phyloP scores from a whole-genome alignment of 2,888 invertebrate species.

The Diarsia rubi region DNA sequence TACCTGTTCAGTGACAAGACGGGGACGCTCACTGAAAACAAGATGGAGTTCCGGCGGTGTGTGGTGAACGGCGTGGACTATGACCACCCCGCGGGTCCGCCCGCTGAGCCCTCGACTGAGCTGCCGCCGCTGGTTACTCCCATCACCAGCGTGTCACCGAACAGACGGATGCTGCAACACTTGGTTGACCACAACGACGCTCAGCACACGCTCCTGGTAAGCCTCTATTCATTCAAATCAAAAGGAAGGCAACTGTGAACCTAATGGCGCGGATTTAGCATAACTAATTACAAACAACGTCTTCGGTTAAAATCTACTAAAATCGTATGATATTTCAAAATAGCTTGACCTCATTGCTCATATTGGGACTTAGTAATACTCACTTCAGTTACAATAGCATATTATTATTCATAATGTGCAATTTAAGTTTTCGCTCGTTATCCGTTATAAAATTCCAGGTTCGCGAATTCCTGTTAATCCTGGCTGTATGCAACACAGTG shows the following conservation, averaged over 20 bases:
- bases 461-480: conserved; percentile 96
- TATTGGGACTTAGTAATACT: not conserved
- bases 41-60: conserved; percentile 98
- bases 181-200: conserved; percentile 83
- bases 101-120: conserved; percentile 92
- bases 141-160: conserved; percentile 86
- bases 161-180: conserved; percentile 84
- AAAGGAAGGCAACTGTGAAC: not conserved
- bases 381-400: not conserved
- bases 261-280: not conserved
- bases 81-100: conserved; percentile 94
- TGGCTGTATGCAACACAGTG: conserved; percentile 99
- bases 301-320: not conserved
- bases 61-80: conserved; percentile 97
- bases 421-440: not conserved
- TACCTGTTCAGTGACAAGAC: conserved; percentile 99
- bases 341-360: not conserved
- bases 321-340: not conserved
- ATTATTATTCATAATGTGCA: not conserved
- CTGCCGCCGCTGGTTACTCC: conserved; percentile 87
- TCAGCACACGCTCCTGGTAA: conserved; percentile 92
- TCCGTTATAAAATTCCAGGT: conserved; percentile 86
- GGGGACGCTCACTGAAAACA: conserved; percentile 99
- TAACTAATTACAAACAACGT: not conserved
- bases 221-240: not conserved